These are phyloP conservation scores for Drosophila merina DNA, from an alignment of 2,888 invertebrate genomes.

Conservation along the genomic window DNA sequence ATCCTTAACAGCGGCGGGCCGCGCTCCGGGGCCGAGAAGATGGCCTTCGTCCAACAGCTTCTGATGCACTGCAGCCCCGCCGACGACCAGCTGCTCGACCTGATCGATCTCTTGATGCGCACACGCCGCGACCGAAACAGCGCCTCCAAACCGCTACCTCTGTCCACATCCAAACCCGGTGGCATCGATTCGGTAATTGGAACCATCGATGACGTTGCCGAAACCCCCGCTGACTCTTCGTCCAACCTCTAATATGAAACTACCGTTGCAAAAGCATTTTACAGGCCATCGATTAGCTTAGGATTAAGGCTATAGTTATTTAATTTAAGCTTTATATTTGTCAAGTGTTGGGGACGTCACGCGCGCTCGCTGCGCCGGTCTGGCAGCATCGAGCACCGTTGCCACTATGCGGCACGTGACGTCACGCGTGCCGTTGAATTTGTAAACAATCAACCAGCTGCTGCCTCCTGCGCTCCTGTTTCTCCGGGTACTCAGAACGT, in stretches of 20 bases:
- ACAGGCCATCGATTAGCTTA: conserved; percentile 1
- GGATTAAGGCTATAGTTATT: conserved; percentile 3
- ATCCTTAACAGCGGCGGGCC: conserved; percentile 71
- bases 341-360: neutral
- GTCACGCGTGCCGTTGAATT: no score
- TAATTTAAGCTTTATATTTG: conserved; percentile 1
- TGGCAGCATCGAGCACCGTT: no score
- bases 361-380: no score
- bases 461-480: no score
- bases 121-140: conserved; percentile 52
- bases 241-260: conserved; percentile 72
- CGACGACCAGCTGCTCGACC: conserved; percentile 76
- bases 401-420: no score
- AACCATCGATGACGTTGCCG: conserved; percentile 70
- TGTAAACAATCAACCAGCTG: no score
- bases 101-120: conserved; percentile 73
- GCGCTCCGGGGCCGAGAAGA: conserved; percentile 73
- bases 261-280: neutral
- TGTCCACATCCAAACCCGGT: neutral
- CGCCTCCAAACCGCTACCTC: conserved; percentile 6
- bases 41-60: conserved; percentile 69
- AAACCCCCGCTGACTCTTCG: conserved; percentile 82
- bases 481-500: no score
- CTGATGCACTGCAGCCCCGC: conserved; percentile 65
- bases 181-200: neutral